A percentile compares a stretch with the other conserved stretches of the same genome.
phyloP scores from a whole-genome alignment of 1,140 invertebrate genomes.

The Adoxophyes honmai region DNA sequence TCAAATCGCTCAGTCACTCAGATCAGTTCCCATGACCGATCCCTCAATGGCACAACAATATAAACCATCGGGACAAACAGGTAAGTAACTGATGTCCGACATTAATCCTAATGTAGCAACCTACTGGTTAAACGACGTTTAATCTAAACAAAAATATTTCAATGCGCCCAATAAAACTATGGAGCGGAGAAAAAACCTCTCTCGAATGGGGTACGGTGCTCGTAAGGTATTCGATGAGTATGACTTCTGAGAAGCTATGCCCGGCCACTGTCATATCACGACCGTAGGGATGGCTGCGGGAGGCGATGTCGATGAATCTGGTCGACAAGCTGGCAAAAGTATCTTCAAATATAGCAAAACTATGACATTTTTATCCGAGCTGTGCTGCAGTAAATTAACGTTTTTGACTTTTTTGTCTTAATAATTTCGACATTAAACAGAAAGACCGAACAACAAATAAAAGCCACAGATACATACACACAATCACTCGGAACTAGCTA shows the following conservation, averaged over 20 bases:
- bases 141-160: conserved; percentile 76
- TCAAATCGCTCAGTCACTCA: conserved; percentile 11
- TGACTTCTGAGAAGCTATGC: conserved; percentile 69
- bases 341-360: background rate
- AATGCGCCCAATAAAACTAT: conserved; percentile 72
- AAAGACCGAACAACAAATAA: too few relatives aligned
- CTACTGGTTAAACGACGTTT: conserved; percentile 68
- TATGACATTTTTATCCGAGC: too few relatives aligned
- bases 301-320: conserved; percentile 24
- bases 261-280: conserved; percentile 71
- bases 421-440: too few relatives aligned
- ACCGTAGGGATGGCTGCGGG: conserved; percentile 43
- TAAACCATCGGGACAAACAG: conserved; percentile 29
- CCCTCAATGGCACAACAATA: conserved; percentile 32
- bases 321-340: conserved; percentile 35
- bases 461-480: too few relatives aligned
- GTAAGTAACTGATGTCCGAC: conserved; percentile 64
- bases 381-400: too few relatives aligned
- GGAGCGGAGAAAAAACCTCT: conserved; percentile 50
- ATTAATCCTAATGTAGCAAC: conserved; percentile 74
- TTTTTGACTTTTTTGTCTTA: too few relatives aligned
- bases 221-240: conserved; percentile 70
- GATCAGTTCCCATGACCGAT: conserved; percentile 14
- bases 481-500: too few relatives aligned
- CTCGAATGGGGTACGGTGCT: conserved; percentile 52